Conservation (phyloP, 2,113 vertebrate species). For the Steatornis caripensis region DNA sequence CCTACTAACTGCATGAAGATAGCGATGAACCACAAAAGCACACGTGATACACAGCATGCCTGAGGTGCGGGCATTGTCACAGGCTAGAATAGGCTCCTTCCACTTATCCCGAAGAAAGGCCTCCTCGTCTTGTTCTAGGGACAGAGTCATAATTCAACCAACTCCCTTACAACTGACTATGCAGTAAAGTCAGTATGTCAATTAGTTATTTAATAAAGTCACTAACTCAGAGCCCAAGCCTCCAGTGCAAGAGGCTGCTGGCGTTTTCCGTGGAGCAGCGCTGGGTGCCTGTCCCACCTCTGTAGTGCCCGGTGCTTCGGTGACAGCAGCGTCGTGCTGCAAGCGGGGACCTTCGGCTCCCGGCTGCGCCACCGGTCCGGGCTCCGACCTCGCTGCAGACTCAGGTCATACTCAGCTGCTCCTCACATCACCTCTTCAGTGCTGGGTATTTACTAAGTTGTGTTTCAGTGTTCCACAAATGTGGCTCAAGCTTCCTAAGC, state of each 20-base stretch:
- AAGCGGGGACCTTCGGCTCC: rapidly evolving
- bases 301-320: rapidly evolving
- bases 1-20: neutral
- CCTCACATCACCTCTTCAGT: rapidly evolving
- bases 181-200: neutral
- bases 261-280: neutral
- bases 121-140: rapidly evolving
- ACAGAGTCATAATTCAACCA: neutral
- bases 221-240: neutral
- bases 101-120: neutral
- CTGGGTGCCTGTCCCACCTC: neutral
- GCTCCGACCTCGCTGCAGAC: neutral
- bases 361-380: rapidly evolving
- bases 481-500: neutral
- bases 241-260: neutral
- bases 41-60: neutral
- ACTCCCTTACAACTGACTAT: neutral
- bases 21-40: neutral
- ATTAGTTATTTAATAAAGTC: neutral
- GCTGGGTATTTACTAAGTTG: neutral
- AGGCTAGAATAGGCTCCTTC: neutral
- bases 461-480: neutral
- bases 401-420: neutral
- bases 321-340: rapidly evolving
- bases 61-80: neutral